Evolutionary conservation across 2,888 invertebrate species (phyloP), one percentile per base, ranked within the genome.

Genomic region (Temnothorax rugatulus): DNA sequence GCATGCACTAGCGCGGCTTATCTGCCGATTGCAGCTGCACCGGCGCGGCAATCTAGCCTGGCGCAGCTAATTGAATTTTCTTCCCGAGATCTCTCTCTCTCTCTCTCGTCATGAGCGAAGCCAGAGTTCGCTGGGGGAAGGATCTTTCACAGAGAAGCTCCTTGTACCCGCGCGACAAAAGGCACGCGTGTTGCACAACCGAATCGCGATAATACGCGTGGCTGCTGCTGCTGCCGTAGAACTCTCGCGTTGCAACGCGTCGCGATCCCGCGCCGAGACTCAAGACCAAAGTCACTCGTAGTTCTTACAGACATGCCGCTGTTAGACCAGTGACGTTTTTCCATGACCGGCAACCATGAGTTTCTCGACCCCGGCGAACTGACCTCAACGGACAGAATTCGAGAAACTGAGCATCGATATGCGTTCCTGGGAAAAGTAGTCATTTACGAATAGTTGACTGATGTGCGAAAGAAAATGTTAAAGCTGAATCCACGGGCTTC

Each of bases 1-100:
- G 38, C 41, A 50, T 76, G 66, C 54, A 57, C 52, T 69, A 66
- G 54, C 44, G 52, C 66, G 64, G 66, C 64, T 90, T 90, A 90
- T 89, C 88, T 81, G 64, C 63, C 73, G 77, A 88, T 89, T 90
- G 89, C 90, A 91, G 90, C 91, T 89, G 91, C 82, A 69, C n/a
- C 57, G 44, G 63, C 83, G 63, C 83, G 54, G 61, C 83, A 87
- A 87, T 90, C 90, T 91, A 86, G 84, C 83, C 34, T 79, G 76
- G 82, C 86, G 75, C 9, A 61, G 79, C 87, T 92, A 92, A 92
- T 93, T 92, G 89, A 92, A 93, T 93, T 93, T 93, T 93, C 92
- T 91, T 87, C 93, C 91, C 87, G 90, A 90, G 85, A 86, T 92
- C n/a, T n/a, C n/a, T n/a, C n/a, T n/a, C n/a, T n/a, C n/a, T n/a